Evolutionary conservation across 2,888 invertebrate species (phyloP).

Genomic region (Torymus auratus): DNA sequence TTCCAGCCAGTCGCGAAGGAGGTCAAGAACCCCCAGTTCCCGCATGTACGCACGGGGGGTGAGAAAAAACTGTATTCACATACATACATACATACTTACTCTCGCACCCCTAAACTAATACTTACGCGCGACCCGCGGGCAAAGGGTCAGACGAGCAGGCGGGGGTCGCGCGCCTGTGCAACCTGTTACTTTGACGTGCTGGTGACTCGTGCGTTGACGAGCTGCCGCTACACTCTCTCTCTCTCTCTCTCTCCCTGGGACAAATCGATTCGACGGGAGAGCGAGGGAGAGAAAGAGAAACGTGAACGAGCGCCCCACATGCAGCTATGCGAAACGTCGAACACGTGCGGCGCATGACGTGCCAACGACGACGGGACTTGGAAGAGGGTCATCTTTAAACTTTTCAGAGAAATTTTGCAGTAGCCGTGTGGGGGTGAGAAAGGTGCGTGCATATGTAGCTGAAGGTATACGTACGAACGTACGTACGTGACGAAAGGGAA

Average conservation of each 20-base stretch:
- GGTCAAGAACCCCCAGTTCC: too few species aligned
- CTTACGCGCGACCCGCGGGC: too few species aligned
- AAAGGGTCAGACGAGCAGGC: not conserved
- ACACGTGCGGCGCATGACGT: not conserved
- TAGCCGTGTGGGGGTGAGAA: not conserved
- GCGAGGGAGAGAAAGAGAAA: not conserved
- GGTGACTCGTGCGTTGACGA: constrained; percentile 53
- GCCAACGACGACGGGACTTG: not conserved
- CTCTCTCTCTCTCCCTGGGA: constrained; percentile 1
- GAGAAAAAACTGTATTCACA: too few species aligned
- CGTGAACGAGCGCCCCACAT: not conserved
- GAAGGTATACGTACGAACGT: not conserved
- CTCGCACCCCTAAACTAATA: too few species aligned
- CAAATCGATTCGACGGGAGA: constrained; percentile 55
- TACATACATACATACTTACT: too few species aligned
- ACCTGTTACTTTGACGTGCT: constrained; percentile 67
- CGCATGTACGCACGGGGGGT: too few species aligned
- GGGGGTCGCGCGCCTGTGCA: constrained; percentile 49
- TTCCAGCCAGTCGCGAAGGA: too few species aligned
- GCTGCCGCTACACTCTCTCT: not conserved
- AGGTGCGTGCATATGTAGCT: not conserved
- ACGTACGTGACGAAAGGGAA: not conserved
- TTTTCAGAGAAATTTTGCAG: not conserved
- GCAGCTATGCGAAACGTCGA: too few species aligned
- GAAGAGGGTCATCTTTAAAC: constrained; percentile 13